Conservation (phyloP, 2,113 vertebrate species). For the Rhineura floridana region DNA sequence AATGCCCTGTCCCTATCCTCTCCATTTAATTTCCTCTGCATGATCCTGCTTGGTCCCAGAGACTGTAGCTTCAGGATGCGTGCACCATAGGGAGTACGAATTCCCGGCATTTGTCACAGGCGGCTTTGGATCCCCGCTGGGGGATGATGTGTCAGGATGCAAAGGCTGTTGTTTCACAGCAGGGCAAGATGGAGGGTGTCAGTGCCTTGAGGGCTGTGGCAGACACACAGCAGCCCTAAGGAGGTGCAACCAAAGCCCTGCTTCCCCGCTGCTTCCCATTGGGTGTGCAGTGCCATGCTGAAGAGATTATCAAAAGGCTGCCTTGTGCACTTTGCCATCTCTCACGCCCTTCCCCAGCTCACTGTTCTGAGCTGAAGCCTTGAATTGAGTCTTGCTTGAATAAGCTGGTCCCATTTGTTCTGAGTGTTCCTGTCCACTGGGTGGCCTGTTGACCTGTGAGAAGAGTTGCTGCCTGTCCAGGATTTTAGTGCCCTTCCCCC, state of each 20-base stretch:
- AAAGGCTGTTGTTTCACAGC: slow-evolving; percentile 22
- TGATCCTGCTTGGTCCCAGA: background rate
- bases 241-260: background rate
- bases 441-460: background rate
- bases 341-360: background rate
- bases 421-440: background rate
- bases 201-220: background rate
- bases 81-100: background rate
- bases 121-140: slow-evolving; percentile 7
- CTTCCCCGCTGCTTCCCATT: background rate
- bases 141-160: slow-evolving; percentile 13
- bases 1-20: background rate
- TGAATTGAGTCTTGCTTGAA: background rate
- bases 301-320: slow-evolving; percentile 3
- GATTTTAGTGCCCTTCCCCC: too few relatives aligned
- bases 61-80: background rate
- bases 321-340: background rate
- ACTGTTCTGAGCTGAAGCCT: background rate
- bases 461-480: too few relatives aligned
- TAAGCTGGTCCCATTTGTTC: background rate
- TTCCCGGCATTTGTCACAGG: background rate
- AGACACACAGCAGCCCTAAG: background rate
- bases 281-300: background rate
- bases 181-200: slow-evolving; percentile 1
- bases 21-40: background rate